A percentile compares a stretch with the other conserved stretches of the same genome.
phyloP scores from a whole-genome alignment of 1,140 invertebrate species.

The Coenobita brevimanus region DNA sequence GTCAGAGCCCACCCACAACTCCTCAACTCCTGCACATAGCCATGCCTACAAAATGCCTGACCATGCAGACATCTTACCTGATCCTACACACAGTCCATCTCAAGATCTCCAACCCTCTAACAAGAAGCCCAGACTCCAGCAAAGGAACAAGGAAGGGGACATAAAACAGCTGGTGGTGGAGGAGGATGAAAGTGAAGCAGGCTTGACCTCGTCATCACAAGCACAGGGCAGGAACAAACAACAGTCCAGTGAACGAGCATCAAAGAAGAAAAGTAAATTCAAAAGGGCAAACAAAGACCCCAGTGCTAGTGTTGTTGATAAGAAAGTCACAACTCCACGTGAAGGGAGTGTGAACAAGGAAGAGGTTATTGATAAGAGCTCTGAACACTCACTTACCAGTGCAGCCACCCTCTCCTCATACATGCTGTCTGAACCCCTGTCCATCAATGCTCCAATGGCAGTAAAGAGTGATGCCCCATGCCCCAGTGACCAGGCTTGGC shows the following conservation, averaged over 20 bases:
- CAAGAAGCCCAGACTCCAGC: too few relatives aligned
- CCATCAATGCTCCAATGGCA: neutral
- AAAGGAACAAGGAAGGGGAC: too few relatives aligned
- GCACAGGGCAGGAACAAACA: neutral
- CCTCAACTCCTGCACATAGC: too few relatives aligned
- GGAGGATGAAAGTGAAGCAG: neutral
- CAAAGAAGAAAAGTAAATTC: conserved; percentile 18
- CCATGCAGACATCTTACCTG: too few relatives aligned
- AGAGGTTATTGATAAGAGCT: neutral
- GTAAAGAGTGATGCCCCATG: neutral
- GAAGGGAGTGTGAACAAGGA: neutral
- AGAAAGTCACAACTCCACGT: neutral
- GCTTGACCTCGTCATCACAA: neutral
- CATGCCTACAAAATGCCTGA: too few relatives aligned
- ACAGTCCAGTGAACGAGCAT: neutral
- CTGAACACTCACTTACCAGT: neutral
- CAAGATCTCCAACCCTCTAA: too few relatives aligned
- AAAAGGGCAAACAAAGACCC: neutral
- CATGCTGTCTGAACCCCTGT: neutral
- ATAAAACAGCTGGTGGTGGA: neutral
- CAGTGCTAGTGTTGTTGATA: neutral
- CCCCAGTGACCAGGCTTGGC: conserved; percentile 24
- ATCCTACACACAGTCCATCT: too few relatives aligned
- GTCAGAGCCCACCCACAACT: too few relatives aligned
- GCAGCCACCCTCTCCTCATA: neutral